Base-by-base conservation (phyloP, 2,113 vertebrate genomes). In the Conger conger region DNA sequence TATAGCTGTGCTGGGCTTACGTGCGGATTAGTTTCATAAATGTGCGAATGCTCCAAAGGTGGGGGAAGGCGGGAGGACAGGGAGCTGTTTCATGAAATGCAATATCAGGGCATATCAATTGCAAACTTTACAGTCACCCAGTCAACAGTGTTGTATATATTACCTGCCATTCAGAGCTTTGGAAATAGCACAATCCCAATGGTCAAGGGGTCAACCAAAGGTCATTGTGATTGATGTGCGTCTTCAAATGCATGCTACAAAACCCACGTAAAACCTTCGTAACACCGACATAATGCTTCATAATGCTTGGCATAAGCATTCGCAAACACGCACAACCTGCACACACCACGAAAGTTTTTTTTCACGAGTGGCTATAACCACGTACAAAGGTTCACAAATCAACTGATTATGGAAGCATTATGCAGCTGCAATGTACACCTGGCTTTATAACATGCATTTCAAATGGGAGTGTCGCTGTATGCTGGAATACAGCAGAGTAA, bases 1-100 rank as follows among this genome's bases (percentile, higher is more conserved):
- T 93, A 93, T 92, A 93, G 90, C 83, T 84, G 86, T 83, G 81
- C 87, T 91, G 88, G 89, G 91, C 93, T 93, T 92, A 92, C 89
- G 90, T 84, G 81, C 42, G 85, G 82, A 86, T 87, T 87, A 73
- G 85, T 86, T 88, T 83, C 84, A 87, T 84, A 76, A 79, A 80
- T 88, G 80, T 86, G 76, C 38, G 76, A 81, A 83, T 54, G 68
- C 50, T 37, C 35, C 30, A 20, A 80, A n/a, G n/a, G n/a, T n/a
- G n/a, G n/a, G n/a, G n/a, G n/a, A n/a, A n/a, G n/a, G n/a, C n/a
- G 37, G 33, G 68, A 38, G 7, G 54, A 50, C 33, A 37, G 79
- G 86, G 79, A 27, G 83, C 20, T 86, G 50, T 82, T 40, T 79
- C 84, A 79, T 63, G 83, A 92, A 82, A 89, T 40, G 79, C n/a